Conservation (phyloP, 23 tunicate genomes). For the Phallusia fumigata region DNA sequence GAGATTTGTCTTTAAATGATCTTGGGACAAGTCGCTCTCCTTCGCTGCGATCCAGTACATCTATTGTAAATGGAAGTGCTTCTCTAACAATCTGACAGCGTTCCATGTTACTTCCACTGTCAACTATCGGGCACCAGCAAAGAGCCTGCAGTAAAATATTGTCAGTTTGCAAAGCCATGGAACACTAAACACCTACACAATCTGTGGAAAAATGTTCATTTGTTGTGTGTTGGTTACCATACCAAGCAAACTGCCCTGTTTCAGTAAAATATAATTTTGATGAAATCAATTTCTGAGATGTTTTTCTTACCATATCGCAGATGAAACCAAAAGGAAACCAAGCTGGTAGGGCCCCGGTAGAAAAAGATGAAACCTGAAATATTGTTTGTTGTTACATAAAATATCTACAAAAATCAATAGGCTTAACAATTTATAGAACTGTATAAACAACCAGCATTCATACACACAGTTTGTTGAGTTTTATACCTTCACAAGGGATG, state of each 20-base stretch:
- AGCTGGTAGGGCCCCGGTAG: slow-evolving; percentile 73
- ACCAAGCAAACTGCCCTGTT: too few relatives aligned
- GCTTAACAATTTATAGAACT: too few relatives aligned
- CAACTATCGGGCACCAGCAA: slow-evolving; percentile 76
- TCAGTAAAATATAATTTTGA: too few relatives aligned
- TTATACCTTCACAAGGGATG: slow-evolving; percentile 47
- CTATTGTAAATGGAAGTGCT: slow-evolving; percentile 49
- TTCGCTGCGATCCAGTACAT: slow-evolving; percentile 23
- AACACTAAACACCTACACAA: too few relatives aligned
- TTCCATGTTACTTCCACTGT: slow-evolving; percentile 44
- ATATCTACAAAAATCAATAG: too few relatives aligned
- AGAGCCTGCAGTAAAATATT: slow-evolving; percentile 43
- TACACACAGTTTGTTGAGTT: too few relatives aligned
- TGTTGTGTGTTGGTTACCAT: too few relatives aligned
- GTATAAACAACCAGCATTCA: too few relatives aligned
- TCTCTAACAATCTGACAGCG: slow-evolving; percentile 60
- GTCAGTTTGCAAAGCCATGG: too few relatives aligned
- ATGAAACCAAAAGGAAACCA: slow-evolving; percentile 77
- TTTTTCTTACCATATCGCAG: slow-evolving; percentile 58
- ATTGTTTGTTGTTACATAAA: too few relatives aligned
- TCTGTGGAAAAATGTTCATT: too few relatives aligned
- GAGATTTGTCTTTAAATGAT: not conserved
- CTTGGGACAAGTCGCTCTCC: not conserved
- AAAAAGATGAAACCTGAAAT: slow-evolving; percentile 43
- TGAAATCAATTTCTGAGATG: too few relatives aligned